phyloP scores from a whole-genome alignment of 53 echinoderm and acorn worm species.

The Astropecten irregularis region DNA sequence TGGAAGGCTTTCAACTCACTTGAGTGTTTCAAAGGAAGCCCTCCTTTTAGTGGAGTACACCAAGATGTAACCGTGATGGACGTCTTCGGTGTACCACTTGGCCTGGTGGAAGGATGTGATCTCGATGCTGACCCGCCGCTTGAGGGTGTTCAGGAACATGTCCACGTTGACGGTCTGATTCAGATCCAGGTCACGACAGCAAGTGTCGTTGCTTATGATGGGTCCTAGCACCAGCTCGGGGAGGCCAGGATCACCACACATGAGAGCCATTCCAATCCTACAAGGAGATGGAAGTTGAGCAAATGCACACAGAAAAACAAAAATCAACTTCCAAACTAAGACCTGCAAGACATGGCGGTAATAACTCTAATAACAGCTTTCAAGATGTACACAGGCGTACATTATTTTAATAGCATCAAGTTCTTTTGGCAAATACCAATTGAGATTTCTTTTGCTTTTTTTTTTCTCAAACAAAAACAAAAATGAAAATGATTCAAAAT shows the following conservation, averaged over 20 bases:
- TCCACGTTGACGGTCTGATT: conserved; percentile 69
- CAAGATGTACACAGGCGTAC: too few relatives aligned
- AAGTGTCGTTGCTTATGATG: conserved; percentile 64
- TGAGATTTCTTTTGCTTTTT: too few relatives aligned
- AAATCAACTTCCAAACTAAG: neutral
- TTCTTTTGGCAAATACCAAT: too few relatives aligned
- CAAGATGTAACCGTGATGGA: conserved; percentile 89
- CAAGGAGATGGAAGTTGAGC: neutral
- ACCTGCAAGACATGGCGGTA: too few relatives aligned
- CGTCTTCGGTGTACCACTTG: conserved; percentile 52
- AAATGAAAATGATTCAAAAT: too few relatives aligned
- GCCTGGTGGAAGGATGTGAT: conserved; percentile 85
- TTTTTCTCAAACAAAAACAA: too few relatives aligned
- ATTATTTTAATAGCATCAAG: too few relatives aligned
- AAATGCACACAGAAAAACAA: too few relatives aligned
- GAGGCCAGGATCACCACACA: conserved; percentile 85
- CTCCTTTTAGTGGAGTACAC: conserved; percentile 87
- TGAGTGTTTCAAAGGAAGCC: conserved; percentile 75
- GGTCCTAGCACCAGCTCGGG: conserved; percentile 87
- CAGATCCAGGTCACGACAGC: conserved; percentile 43
- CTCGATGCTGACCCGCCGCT: conserved; percentile 76
- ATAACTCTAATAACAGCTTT: too few relatives aligned
- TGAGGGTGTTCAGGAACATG: conserved; percentile 74
- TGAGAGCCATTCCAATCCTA: conserved; percentile 86
- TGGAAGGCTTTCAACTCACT: conserved; percentile 33